Conservation (phyloP, 2,113 vertebrate genomes). For the Dipodomys ordii region DNA sequence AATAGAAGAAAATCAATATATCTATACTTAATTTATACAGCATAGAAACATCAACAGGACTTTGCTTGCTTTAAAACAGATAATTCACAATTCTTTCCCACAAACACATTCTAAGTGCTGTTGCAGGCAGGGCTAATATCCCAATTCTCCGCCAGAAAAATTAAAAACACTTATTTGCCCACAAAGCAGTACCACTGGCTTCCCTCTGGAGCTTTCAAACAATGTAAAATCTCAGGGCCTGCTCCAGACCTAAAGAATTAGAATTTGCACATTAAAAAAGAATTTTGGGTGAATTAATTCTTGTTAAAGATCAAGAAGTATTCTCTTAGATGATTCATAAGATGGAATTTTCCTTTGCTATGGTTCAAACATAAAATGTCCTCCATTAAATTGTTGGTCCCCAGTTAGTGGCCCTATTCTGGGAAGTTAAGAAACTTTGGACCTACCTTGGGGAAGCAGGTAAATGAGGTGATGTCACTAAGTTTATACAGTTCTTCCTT, state of each 20-base stretch:
- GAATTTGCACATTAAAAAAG: background rate
- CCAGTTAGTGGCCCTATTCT: background rate
- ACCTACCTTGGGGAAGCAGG: background rate
- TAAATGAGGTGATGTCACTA: background rate
- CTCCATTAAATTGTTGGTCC: background rate
- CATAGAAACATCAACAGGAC: background rate
- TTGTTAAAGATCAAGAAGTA: background rate
- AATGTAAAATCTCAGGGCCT: background rate
- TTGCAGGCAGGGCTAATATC: background rate
- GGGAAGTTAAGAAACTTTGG: background rate
- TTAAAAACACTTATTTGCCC: background rate
- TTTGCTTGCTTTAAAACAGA: background rate
- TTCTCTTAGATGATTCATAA: background rate
- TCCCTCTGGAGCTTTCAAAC: background rate
- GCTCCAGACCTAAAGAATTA: background rate
- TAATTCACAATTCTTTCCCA: background rate
- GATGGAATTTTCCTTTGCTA: background rate
- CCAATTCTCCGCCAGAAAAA: background rate
- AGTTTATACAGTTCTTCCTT: background rate
- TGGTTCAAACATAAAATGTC: background rate
- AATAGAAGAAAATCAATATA: slow-evolving; percentile 17
- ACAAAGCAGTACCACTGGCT: background rate
- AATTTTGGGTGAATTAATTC: background rate
- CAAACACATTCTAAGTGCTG: background rate
- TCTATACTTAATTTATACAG: background rate